phyloP scores from a whole-genome alignment of 2,113 vertebrate genomes.

The Lucifuga dentata region DNA sequence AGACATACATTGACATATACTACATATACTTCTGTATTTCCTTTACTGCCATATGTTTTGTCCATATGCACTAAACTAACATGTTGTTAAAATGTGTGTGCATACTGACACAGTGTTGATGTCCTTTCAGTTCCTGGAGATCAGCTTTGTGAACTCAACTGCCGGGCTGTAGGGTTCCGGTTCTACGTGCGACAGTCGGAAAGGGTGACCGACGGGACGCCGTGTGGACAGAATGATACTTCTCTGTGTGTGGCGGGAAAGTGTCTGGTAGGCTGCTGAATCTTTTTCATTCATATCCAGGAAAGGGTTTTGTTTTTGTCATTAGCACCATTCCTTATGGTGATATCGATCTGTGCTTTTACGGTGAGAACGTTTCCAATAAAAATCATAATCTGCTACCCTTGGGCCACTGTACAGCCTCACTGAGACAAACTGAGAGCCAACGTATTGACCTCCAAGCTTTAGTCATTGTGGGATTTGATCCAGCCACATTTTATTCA shows the following conservation, averaged over 20 bases:
- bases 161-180: constrained; percentile 91
- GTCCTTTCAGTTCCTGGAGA: constrained; percentile 82
- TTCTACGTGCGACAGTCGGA: constrained; percentile 93
- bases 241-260: constrained; percentile 90
- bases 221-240: constrained; percentile 87
- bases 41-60: no score
- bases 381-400: neutral
- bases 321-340: neutral
- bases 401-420: neutral
- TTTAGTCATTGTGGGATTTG: neutral
- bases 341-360: neutral
- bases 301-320: neutral
- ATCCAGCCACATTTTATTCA: neutral
- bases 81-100: neutral
- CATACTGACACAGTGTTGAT: neutral
- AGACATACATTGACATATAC: neutral
- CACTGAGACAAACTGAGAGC: neutral
- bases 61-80: neutral
- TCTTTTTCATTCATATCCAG: neutral
- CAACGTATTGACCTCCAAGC: neutral
- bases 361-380: neutral
- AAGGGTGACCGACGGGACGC: constrained; percentile 91
- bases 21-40: no score
- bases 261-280: constrained; percentile 87
- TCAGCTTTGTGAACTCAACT: constrained; percentile 92